These are phyloP conservation scores for Hemiprocne comata DNA, from an alignment of 2,113 vertebrate genomes.

Conservation along the genomic window DNA sequence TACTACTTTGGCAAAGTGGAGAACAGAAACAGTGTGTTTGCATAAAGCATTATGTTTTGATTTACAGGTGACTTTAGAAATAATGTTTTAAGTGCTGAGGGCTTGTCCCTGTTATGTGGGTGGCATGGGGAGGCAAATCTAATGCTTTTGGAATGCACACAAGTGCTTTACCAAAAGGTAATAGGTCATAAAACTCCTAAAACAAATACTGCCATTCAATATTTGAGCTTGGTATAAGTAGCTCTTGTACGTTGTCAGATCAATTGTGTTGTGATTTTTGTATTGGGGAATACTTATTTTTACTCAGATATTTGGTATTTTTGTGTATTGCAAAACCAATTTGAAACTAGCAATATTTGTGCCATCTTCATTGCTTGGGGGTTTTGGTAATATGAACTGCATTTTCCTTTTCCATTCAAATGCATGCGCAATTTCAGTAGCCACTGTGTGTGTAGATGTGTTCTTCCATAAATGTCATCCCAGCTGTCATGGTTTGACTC, in stretches of 20 bases:
- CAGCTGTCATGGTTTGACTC: no score
- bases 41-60: not conserved
- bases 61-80: slow-evolving; percentile 24
- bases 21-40: not conserved
- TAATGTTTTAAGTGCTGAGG: not conserved
- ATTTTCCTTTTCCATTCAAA: not conserved
- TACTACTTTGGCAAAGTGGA: not conserved
- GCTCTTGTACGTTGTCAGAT: not conserved
- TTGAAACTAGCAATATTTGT: not conserved
- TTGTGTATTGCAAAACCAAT: not conserved
- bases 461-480: not conserved
- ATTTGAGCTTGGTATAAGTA: not conserved
- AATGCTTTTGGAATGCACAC: not conserved
- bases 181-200: not conserved
- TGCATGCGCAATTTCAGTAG: not conserved
- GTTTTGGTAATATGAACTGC: not conserved
- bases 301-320: not conserved
- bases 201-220: not conserved
- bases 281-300: not conserved
- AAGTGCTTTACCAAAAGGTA: not conserved
- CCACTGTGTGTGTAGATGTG: fast-evolving
- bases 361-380: not conserved
- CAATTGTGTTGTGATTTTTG: not conserved
- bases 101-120: not conserved
- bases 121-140: not conserved